These are phyloP conservation scores for Athalia rosae DNA, from an alignment of 2,888 invertebrate species.

Conservation along the genomic window DNA sequence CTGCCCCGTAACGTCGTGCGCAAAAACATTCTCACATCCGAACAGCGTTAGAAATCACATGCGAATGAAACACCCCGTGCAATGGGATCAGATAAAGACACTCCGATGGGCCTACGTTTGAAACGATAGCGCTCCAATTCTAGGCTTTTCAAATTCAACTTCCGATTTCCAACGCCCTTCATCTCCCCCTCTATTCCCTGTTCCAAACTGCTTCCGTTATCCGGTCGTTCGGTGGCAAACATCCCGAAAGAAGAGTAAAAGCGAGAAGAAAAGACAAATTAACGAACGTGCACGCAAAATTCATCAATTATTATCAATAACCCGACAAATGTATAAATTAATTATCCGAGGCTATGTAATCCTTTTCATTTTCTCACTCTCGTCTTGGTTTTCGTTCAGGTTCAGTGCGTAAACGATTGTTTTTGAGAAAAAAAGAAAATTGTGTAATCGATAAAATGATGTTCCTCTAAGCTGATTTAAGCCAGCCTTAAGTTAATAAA, in stretches of 20 bases:
- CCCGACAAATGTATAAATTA: no score
- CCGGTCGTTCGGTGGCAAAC: background rate
- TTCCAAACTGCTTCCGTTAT: background rate
- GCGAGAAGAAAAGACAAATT: no score
- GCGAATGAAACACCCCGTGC: constrained; percentile 87
- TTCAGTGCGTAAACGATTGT: constrained; percentile 33
- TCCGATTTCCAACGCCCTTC: background rate
- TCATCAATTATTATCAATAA: no score
- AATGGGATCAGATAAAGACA: constrained; percentile 91
- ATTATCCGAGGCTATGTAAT: background rate
- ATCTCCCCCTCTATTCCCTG: background rate
- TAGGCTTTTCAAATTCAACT: background rate
- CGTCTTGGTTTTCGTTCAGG: background rate
- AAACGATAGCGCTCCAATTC: constrained; percentile 53
- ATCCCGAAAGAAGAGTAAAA: no score
- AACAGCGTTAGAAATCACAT: constrained; percentile 92
- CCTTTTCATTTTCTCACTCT: background rate
- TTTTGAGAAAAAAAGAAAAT: constrained; percentile 15
- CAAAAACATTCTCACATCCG: constrained; percentile 86
- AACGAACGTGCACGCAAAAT: no score
- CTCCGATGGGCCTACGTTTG: constrained; percentile 83
- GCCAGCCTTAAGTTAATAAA: constrained; percentile 70
- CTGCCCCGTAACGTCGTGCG: constrained; percentile 86
- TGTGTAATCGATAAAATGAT: constrained; percentile 65
- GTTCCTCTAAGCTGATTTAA: constrained; percentile 72